Percentiles rank a stretch among this genome's conserved stretches.
phyloP scores from a whole-genome alignment of 2,888 invertebrate species.

The Ditula angustiorana region DNA sequence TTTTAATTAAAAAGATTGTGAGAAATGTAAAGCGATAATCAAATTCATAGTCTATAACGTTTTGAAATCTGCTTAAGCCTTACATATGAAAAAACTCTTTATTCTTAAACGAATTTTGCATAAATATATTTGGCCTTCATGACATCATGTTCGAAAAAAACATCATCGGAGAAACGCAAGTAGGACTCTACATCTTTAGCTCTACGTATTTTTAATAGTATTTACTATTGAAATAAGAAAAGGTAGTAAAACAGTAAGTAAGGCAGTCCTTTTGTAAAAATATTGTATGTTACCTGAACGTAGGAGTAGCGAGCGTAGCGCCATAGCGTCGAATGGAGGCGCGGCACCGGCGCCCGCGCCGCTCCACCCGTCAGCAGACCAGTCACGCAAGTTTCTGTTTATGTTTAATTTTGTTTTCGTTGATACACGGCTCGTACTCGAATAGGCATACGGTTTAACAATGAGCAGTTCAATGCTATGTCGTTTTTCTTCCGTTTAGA shows the following conservation, averaged over 20 bases:
- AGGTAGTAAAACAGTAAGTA: too few species aligned
- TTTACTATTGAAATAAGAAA: not conserved
- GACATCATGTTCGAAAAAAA: slow-evolving; percentile 23
- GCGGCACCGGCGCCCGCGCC: slow-evolving; percentile 52
- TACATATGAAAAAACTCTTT: not conserved
- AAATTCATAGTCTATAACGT: too few species aligned
- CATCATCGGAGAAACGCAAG: not conserved
- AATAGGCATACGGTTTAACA: not conserved
- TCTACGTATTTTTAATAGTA: not conserved
- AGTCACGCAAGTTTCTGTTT: slow-evolving; percentile 72
- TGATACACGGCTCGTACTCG: slow-evolving; percentile 20
- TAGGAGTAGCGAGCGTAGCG: slow-evolving; percentile 76
- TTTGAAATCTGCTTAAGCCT: too few species aligned
- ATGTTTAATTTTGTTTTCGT: slow-evolving; percentile 52
- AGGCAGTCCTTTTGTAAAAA: slow-evolving; percentile 7
- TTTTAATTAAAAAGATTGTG: too few species aligned
- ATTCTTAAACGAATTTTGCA: not conserved
- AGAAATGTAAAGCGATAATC: too few species aligned
- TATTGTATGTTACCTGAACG: slow-evolving; percentile 69
- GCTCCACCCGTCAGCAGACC: slow-evolving; percentile 60
- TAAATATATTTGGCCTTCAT: slow-evolving; percentile 11
- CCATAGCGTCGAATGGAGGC: slow-evolving; percentile 77
- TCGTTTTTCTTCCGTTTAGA: not conserved
- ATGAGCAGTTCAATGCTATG: not conserved
- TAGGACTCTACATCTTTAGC: not conserved